These are phyloP conservation scores for Periparus ater DNA, from an alignment of 2,797 vertebrate genomes.

Conservation along the genomic window DNA sequence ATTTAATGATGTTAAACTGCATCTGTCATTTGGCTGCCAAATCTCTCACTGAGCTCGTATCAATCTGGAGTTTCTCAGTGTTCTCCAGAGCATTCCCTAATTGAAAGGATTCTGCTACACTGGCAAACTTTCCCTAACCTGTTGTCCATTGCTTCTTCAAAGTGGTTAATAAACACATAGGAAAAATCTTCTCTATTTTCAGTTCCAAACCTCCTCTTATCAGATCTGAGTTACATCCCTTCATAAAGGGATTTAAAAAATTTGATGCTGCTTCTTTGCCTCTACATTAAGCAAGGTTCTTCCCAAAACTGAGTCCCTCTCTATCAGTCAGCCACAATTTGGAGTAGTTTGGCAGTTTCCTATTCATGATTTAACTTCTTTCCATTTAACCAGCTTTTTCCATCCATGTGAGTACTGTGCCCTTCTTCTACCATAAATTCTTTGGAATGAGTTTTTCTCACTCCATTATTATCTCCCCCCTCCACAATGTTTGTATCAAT, in stretches of 20 bases:
- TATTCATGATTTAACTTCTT: neutral
- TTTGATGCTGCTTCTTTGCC: neutral
- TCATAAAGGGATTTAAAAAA: neutral
- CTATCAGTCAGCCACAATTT: neutral
- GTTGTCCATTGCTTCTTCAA: conserved; percentile 9
- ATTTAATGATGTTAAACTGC: conserved; percentile 35
- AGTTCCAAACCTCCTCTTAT: neutral
- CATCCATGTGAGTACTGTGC: neutral
- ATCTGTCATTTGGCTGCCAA: conserved; percentile 41
- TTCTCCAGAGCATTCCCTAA: conserved; percentile 52
- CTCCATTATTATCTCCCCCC: neutral
- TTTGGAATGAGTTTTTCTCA: neutral
- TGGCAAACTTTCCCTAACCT: conserved; percentile 25
- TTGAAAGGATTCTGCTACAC: conserved; percentile 48
- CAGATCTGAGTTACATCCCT: neutral
- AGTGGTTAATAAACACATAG: neutral
- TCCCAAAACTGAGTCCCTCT: neutral
- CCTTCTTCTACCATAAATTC: neutral
- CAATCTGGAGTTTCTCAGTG: conserved; percentile 40
- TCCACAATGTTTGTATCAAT: neutral
- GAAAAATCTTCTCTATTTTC: neutral
- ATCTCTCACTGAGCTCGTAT: neutral
- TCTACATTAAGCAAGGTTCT: neutral
- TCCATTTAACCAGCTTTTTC: neutral
- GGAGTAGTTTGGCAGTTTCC: neutral